A percentile compares a stretch with the other conserved stretches of the same genome.
Evolutionary conservation across 2,113 vertebrate genomes (phyloP).

Genomic region (Aramus guarauna): DNA sequence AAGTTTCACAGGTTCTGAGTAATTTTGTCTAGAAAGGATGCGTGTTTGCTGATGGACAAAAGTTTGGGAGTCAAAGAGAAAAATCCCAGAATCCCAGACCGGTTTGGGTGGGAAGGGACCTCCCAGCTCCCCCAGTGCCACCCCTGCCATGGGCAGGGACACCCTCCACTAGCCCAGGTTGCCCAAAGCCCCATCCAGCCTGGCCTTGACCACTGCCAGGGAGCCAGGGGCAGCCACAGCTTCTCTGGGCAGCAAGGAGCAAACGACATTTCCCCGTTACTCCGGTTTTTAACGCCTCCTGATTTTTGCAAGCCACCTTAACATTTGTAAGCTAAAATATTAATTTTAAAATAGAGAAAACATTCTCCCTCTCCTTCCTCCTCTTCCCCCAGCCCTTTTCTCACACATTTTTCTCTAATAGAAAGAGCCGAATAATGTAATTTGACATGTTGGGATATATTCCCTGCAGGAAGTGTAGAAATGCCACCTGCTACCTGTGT

Average conservation of each 20-base stretch:
- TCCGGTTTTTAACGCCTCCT: background rate
- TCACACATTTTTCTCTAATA: background rate
- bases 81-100: background rate
- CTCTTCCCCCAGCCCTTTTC: background rate
- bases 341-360: background rate
- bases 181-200: too few species aligned
- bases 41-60: background rate
- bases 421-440: background rate
- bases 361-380: background rate
- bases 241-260: background rate
- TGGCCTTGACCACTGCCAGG: too few species aligned
- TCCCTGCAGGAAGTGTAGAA: conserved; percentile 26
- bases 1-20: background rate
- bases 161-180: too few species aligned
- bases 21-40: background rate
- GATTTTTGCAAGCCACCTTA: background rate
- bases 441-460: conserved; percentile 10
- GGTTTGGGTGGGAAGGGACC: too few species aligned
- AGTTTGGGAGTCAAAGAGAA: background rate
- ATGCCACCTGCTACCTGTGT: conserved; percentile 47
- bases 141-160: too few species aligned
- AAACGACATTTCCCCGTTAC: background rate
- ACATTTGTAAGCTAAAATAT: background rate
- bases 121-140: too few species aligned
- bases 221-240: too few species aligned